A percentile compares a stretch with the other conserved stretches of the same genome.
These are phyloP conservation scores for Xylocampa areola DNA, from an alignment of 2,888 invertebrate species.

Conservation along the genomic window DNA sequence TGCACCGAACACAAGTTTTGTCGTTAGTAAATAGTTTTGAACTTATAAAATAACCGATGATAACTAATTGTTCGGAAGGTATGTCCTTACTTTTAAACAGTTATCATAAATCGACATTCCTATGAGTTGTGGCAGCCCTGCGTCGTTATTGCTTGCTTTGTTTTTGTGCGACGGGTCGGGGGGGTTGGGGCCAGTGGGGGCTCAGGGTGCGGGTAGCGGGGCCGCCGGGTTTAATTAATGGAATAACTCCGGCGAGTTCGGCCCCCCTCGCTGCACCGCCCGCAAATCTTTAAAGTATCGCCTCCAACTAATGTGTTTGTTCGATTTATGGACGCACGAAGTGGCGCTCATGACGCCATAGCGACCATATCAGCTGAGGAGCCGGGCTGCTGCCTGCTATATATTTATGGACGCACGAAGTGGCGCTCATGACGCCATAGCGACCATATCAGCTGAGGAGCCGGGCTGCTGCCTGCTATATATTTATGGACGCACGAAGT, in stretches of 20 bases:
- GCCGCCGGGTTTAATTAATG: conserved; percentile 84
- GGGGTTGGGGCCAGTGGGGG: conserved; percentile 36
- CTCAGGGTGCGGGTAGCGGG: conserved; percentile 60
- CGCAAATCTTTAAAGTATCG: conserved; percentile 74
- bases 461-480: neutral
- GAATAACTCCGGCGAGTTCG: conserved; percentile 80
- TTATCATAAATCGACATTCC: conserved; percentile 56
- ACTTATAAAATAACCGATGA: conserved; percentile 46
- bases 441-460: neutral
- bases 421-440: neutral
- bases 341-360: conserved; percentile 26
- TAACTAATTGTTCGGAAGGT: conserved; percentile 48
- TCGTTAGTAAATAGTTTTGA: conserved; percentile 49
- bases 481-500: neutral
- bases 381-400: neutral
- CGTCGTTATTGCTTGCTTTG: conserved; percentile 83
- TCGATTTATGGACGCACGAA: conserved; percentile 61
- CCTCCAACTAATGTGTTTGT: conserved; percentile 65
- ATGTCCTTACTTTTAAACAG: conserved; percentile 50
- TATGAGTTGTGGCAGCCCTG: conserved; percentile 58
- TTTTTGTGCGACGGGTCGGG: conserved; percentile 69
- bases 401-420: neutral
- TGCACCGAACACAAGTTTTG: conserved; percentile 23
- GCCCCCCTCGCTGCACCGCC: conserved; percentile 54
- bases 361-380: neutral